These are phyloP conservation scores for Seriola quinqueradiata DNA, from an alignment of 2,113 vertebrate species.

Conservation along the genomic window DNA sequence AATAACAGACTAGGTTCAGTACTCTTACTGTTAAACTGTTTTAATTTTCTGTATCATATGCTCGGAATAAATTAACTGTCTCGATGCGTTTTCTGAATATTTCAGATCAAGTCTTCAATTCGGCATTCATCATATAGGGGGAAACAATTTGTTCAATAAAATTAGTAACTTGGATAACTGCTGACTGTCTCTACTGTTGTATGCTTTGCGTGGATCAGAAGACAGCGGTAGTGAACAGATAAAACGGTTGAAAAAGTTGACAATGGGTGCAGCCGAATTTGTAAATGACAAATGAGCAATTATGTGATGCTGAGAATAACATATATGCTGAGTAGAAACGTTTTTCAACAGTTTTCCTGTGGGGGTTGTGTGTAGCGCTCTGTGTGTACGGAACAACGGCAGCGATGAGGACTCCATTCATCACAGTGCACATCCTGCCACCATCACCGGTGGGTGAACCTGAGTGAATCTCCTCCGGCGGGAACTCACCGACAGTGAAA, in stretches of 20 bases:
- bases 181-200: too few species aligned
- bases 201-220: too few species aligned
- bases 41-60: too few species aligned
- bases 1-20: too few species aligned
- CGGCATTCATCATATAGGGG: neutral
- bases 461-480: neutral
- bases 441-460: neutral
- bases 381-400: too few species aligned
- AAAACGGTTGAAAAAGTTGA: neutral
- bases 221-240: neutral
- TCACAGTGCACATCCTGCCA: neutral
- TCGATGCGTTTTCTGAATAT: neutral
- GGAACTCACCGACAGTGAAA: conserved; percentile 47
- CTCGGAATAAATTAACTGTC: neutral
- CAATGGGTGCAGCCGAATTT: neutral
- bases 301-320: accelerated
- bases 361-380: neutral
- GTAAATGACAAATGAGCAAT: neutral
- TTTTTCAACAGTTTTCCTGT: neutral
- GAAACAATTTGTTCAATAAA: too few species aligned
- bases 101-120: neutral
- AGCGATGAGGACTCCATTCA: too few species aligned
- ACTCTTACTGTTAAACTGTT: too few species aligned
- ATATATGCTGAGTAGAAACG: neutral
- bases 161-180: too few species aligned